These are phyloP conservation scores for Neodontobutis hainanensis DNA, from an alignment of 2,113 vertebrate genomes.

Conservation along the genomic window DNA sequence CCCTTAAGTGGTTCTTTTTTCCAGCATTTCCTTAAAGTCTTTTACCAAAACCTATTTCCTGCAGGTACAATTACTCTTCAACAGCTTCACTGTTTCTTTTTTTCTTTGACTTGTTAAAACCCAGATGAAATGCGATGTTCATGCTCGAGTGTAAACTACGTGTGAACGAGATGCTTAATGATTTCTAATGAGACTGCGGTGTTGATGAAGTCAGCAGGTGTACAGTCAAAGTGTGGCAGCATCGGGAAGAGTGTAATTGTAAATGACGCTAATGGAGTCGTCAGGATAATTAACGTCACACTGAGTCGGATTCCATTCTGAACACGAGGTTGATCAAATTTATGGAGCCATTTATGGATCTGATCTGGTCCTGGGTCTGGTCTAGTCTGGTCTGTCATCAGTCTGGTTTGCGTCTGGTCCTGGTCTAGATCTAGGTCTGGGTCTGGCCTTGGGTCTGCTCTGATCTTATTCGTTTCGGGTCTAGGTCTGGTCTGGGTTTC, in stretches of 20 bases:
- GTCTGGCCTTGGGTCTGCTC: too few relatives aligned
- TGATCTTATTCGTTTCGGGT: too few relatives aligned
- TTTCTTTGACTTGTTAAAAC: background rate
- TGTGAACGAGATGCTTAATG: conserved; percentile 47
- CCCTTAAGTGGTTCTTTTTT: conserved; percentile 14
- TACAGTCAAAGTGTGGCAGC: background rate
- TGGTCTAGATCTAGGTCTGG: too few relatives aligned
- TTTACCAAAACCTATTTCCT: background rate
- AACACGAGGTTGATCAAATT: background rate
- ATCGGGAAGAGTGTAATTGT: background rate
- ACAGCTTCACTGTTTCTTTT: background rate
- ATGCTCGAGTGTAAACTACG: conserved; percentile 6
- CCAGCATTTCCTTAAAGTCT: conserved; percentile 15
- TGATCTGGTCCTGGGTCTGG: too few relatives aligned
- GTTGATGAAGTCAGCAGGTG: conserved; percentile 40
- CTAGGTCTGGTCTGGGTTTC: too few relatives aligned
- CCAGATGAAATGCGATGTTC: conserved; percentile 8
- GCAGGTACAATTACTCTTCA: conserved; percentile 4
- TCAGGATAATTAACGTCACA: conserved; percentile 1
- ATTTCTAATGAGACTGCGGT: conserved; percentile 47
- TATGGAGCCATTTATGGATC: background rate
- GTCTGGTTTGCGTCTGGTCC: too few relatives aligned
- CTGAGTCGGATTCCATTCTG: background rate
- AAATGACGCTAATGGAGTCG: background rate
- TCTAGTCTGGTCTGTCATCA: too few relatives aligned